These are phyloP conservation scores for Dryobates pubescens DNA, from an alignment of 2,797 vertebrate species.

Conservation along the genomic window DNA sequence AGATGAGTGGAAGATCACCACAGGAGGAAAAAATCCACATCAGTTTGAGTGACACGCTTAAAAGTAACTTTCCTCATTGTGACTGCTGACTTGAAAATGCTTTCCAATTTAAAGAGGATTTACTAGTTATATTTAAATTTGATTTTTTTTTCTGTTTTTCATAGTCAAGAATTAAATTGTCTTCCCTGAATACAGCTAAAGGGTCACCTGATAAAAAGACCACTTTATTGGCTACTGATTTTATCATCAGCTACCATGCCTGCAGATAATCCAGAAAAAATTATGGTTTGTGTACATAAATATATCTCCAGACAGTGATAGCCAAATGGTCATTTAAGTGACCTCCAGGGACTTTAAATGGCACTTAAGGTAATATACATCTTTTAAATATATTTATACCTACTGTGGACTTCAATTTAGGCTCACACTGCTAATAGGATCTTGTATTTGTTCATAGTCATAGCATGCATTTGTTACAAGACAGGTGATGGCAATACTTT, in stretches of 20 bases:
- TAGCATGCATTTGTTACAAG: background rate
- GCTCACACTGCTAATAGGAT: background rate
- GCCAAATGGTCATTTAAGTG: background rate
- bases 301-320: background rate
- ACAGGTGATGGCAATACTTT: background rate
- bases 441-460: background rate
- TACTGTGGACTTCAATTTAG: background rate
- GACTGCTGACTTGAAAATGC: background rate
- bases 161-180: background rate
- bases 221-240: slow-evolving; percentile 24
- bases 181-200: background rate
- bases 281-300: slow-evolving; percentile 25
- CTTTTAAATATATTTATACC: background rate
- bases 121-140: slow-evolving; percentile 14
- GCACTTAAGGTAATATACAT: background rate
- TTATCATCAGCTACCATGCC: background rate
- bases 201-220: background rate
- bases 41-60: background rate
- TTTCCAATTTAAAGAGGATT: background rate
- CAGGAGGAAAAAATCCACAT: background rate
- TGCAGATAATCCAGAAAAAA: background rate
- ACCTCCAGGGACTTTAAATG: background rate
- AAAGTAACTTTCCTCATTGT: slow-evolving; percentile 13
- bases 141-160: slow-evolving; percentile 2
- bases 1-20: background rate